A percentile compares a stretch with the other conserved stretches of the same genome.
Evolutionary conservation across 2,113 vertebrate species (phyloP).

Genomic region (Piliocolobus tephrosceles): DNA sequence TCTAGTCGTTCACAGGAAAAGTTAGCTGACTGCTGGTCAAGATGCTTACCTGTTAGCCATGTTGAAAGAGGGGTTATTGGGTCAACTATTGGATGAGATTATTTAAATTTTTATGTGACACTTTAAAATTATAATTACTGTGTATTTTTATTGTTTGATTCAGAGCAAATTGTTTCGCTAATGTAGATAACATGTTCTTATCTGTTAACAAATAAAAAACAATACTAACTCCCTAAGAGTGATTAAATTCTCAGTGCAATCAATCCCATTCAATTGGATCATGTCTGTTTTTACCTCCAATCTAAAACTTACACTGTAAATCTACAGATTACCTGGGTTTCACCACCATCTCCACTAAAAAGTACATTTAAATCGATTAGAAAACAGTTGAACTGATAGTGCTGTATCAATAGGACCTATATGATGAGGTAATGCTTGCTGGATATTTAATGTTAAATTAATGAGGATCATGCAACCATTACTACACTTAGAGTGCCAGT

Average conservation of each 20-base stretch:
- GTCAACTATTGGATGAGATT: background rate
- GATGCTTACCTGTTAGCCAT: background rate
- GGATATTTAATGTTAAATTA: conserved; percentile 70
- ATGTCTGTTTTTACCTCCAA: background rate
- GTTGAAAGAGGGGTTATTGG: background rate
- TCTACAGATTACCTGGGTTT: background rate
- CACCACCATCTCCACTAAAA: conserved; percentile 28
- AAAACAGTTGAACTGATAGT: conserved; percentile 25
- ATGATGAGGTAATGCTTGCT: conserved; percentile 58
- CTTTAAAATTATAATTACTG: background rate
- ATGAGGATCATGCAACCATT: conserved; percentile 50
- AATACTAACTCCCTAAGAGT: background rate
- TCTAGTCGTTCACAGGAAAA: background rate
- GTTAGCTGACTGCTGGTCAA: background rate
- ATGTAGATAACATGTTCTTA: background rate
- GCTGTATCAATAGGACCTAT: background rate
- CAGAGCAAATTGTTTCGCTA: background rate
- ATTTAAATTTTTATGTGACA: background rate
- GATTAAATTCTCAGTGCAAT: background rate
- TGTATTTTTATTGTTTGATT: background rate
- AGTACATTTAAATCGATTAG: conserved; percentile 51
- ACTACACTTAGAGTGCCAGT: conserved; percentile 8
- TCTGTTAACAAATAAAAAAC: background rate
- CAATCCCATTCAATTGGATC: background rate
- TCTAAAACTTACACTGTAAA: conserved; percentile 1